Conservation (phyloP, 2,888 invertebrate species). For the Hirtodrosophila trivittata region DNA sequence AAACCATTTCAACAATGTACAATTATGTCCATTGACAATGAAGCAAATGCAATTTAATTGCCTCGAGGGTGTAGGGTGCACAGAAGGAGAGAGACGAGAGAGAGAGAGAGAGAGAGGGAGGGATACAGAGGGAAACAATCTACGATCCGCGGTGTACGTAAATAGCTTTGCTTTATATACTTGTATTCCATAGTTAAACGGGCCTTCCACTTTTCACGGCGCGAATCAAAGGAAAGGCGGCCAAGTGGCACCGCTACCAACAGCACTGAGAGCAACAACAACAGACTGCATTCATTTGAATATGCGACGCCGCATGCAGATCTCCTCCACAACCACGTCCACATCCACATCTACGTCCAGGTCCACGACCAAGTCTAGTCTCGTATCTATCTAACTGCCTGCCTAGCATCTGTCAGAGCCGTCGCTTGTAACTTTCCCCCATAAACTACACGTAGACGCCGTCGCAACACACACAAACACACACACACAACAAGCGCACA, state of each 20-base stretch:
- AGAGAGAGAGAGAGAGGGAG: too few species aligned
- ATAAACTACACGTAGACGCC: conserved; percentile 63
- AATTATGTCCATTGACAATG: conserved; percentile 49
- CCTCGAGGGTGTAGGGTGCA: conserved; percentile 13
- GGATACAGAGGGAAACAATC: conserved; percentile 18
- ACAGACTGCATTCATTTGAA: conserved; percentile 74
- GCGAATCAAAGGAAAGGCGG: conserved; percentile 73
- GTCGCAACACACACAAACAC: conserved; percentile 26
- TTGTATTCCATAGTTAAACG: conserved; percentile 3
- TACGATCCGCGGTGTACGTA: conserved; percentile 29
- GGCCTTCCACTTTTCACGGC: conserved; percentile 55
- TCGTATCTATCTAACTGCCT: conserved; percentile 60
- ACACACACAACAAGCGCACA: conserved; percentile 2
- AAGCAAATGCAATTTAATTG: conserved; percentile 60
- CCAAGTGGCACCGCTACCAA: conserved; percentile 59
- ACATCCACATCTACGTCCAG: not conserved
- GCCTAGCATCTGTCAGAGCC: conserved; percentile 74
- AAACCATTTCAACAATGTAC: conserved; percentile 43
- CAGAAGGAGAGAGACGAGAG: too few species aligned
- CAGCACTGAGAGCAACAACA: conserved; percentile 22
- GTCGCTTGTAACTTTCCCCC: conserved; percentile 76
- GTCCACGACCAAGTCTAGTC: conserved; percentile 17
- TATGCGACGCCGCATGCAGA: conserved; percentile 57
- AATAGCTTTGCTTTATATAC: conserved; percentile 32
- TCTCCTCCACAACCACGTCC: conserved; percentile 9